These are phyloP conservation scores for Hesperia comma DNA, from an alignment of 2,888 invertebrate species.

Conservation along the genomic window DNA sequence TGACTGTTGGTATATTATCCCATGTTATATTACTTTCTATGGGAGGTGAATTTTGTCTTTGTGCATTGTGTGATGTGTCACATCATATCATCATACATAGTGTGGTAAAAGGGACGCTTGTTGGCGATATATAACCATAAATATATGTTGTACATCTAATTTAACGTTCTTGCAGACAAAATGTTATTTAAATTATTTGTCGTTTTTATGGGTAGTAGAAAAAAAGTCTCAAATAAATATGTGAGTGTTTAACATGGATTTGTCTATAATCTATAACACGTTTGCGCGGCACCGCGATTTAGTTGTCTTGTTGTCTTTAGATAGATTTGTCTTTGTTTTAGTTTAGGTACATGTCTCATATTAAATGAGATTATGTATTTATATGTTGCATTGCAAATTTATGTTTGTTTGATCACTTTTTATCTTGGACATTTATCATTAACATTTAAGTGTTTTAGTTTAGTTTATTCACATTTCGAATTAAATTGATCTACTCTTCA, in stretches of 20 bases:
- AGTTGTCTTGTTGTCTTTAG: slow-evolving; percentile 22
- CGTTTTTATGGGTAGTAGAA: slow-evolving; percentile 18
- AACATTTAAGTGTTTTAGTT: too few relatives aligned
- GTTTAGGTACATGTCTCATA: too few relatives aligned
- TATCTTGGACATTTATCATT: not conserved
- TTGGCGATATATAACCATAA: slow-evolving; percentile 42
- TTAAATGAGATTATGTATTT: not conserved
- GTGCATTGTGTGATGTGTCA: slow-evolving; percentile 56
- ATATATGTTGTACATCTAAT: slow-evolving; percentile 21
- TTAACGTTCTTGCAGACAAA: slow-evolving; percentile 7
- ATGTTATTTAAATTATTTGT: slow-evolving; percentile 27
- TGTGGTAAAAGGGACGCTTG: slow-evolving; percentile 64
- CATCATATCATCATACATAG: slow-evolving; percentile 55
- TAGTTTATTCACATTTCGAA: not conserved
- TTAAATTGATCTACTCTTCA: not conserved
- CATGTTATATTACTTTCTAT: slow-evolving; percentile 9
- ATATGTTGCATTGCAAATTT: not conserved
- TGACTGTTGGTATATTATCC: not conserved
- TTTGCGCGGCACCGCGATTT: slow-evolving; percentile 14
- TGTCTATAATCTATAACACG: slow-evolving; percentile 31
- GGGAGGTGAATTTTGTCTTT: slow-evolving; percentile 38
- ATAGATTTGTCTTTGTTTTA: slow-evolving; percentile 21
- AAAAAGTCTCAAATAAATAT: slow-evolving; percentile 38
- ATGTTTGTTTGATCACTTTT: not conserved
- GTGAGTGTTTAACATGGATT: slow-evolving; percentile 38